Evolutionary conservation across 2,888 invertebrate species (phyloP).

Genomic region (Drosophila picticornis): DNA sequence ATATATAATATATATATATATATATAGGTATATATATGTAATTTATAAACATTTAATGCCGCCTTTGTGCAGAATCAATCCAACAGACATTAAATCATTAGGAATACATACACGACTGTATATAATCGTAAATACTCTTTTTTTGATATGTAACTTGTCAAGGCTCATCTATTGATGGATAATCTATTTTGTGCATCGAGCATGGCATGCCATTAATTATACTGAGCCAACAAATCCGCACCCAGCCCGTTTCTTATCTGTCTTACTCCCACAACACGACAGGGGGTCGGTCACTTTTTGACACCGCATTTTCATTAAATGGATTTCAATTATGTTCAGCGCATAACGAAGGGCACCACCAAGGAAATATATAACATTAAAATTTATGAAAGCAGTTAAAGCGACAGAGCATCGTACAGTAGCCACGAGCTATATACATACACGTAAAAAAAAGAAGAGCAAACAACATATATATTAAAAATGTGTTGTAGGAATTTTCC

Average conservation of each 20-base stretch:
- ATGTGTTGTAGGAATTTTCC: conserved; percentile 54
- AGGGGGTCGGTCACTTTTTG: conserved; percentile 49
- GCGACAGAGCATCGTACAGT: conserved; percentile 36
- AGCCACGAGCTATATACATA: conserved; percentile 14
- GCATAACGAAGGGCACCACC: conserved; percentile 29
- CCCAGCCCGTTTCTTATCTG: conserved; percentile 45
- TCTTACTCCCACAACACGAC: not conserved
- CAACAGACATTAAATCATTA: conserved; percentile 49
- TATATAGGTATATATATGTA: conserved; percentile 54
- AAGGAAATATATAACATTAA: conserved; percentile 61
- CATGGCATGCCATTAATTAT: conserved; percentile 75
- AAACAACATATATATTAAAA: conserved; percentile 21
- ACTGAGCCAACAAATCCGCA: conserved; percentile 24
- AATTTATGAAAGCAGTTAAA: conserved; percentile 75
- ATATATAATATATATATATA: not conserved
- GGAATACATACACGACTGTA: conserved; percentile 13
- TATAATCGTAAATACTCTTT: conserved; percentile 5
- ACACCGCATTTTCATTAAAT: conserved; percentile 79
- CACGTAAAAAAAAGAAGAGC: not conserved
- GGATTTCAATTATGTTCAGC: conserved; percentile 78
- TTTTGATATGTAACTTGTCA: conserved; percentile 59
- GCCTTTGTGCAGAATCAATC: conserved; percentile 67
- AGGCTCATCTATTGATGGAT: conserved; percentile 75
- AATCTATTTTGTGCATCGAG: conserved; percentile 74
- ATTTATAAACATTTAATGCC: conserved; percentile 72